Conservation (phyloP, 2,113 vertebrate genomes). For the Bubalus kerabau region DNA sequence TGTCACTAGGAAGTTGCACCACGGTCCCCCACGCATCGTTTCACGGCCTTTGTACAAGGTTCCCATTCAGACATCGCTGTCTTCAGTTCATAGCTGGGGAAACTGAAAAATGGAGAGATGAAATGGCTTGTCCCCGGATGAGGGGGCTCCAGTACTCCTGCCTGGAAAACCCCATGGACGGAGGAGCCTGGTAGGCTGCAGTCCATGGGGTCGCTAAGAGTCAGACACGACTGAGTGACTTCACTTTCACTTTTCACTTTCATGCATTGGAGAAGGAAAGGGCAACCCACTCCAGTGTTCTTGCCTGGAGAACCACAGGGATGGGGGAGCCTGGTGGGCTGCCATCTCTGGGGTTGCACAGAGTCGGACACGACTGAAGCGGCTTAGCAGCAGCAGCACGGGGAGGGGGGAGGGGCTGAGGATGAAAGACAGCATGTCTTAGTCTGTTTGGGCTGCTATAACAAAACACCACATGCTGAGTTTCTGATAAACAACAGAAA, state of each 20-base stretch:
- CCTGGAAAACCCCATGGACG: too few relatives aligned
- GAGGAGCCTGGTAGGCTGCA: too few relatives aligned
- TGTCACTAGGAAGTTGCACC: background rate
- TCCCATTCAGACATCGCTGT: background rate
- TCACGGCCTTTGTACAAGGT: accelerated
- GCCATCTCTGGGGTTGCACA: accelerated
- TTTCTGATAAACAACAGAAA: background rate
- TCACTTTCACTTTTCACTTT: too few relatives aligned
- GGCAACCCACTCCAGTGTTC: too few relatives aligned
- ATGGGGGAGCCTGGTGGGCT: too few relatives aligned
- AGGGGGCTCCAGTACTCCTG: background rate
- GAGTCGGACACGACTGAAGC: background rate
- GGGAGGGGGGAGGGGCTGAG: too few relatives aligned
- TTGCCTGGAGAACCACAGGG: too few relatives aligned
- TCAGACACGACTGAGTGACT: accelerated
- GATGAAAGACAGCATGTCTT: background rate
- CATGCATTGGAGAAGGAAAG: too few relatives aligned
- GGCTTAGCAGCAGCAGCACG: background rate
- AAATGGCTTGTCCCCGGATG: too few relatives aligned
- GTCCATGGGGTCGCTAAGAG: too few relatives aligned
- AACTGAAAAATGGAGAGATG: background rate
- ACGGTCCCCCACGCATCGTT: accelerated
- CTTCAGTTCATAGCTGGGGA: too few relatives aligned
- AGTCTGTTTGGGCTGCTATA: background rate
- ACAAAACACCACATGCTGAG: background rate